A percentile compares a stretch with the other conserved stretches of the same genome.
phyloP scores from a whole-genome alignment of 2,888 invertebrate genomes.

The Nesidiocoris tenuis region DNA sequence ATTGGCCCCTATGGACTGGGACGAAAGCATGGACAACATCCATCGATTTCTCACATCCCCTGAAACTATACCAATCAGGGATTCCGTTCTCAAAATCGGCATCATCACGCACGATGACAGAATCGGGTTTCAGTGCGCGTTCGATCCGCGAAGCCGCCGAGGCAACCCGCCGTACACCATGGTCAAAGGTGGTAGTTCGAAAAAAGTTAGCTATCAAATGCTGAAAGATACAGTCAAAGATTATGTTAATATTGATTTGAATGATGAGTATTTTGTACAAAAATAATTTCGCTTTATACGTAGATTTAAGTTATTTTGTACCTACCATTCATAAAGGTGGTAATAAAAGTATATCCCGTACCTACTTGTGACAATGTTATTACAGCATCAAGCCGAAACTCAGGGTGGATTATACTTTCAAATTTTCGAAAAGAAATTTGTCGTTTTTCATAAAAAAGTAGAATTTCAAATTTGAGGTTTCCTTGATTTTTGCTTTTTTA shows the following conservation, averaged over 20 bases:
- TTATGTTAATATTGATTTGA: background rate
- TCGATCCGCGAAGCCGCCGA: background rate
- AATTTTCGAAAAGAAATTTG: no score
- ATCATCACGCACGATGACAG: background rate
- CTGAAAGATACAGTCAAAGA: background rate
- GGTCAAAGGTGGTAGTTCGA: background rate
- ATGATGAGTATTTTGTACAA: background rate
- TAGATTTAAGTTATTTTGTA: no score
- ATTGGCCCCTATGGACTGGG: background rate
- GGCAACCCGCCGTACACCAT: conserved; percentile 13
- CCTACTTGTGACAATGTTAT: no score
- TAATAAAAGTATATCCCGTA: no score
- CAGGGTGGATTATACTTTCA: no score
- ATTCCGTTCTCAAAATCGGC: conserved; percentile 4
- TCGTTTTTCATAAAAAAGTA: no score
- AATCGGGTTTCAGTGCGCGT: conserved; percentile 5
- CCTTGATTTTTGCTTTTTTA: no score
- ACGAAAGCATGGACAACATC: background rate
- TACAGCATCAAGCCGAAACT: no score
- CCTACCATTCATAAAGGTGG: no score
- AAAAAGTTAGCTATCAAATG: conserved; percentile 2
- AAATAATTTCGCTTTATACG: no score
- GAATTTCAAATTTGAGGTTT: no score
- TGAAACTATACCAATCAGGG: background rate
- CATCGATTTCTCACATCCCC: conserved; percentile 1